These are phyloP conservation scores for Antechinus flavipes DNA, from an alignment of 2,113 vertebrate species.

Conservation along the genomic window DNA sequence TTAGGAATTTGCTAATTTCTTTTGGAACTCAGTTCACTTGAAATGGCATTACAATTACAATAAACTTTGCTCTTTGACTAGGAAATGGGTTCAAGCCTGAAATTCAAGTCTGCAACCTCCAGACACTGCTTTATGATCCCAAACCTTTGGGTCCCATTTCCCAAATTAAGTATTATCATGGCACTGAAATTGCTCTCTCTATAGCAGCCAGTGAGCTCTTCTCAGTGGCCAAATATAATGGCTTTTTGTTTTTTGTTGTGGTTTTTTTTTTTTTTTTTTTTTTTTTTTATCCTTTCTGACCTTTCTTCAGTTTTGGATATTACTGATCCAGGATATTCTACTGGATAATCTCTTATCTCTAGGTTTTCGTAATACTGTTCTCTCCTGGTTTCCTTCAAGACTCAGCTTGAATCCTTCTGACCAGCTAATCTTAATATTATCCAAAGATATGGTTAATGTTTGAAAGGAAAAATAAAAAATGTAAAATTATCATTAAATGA, in stretches of 20 bases:
- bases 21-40: no score
- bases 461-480: background rate
- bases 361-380: background rate
- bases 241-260: background rate
- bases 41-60: no score
- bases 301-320: background rate
- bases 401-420: background rate
- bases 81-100: no score
- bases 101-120: no score
- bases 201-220: background rate
- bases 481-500: background rate
- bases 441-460: background rate
- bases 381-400: background rate
- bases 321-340: background rate
- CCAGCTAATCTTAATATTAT: background rate
- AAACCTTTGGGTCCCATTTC: no score
- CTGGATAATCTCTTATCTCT: background rate
- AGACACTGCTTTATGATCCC: no score
- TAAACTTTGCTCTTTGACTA: no score
- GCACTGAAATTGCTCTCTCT: background rate
- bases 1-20: no score
- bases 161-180: background rate
- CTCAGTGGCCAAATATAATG: background rate
- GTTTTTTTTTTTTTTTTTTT: background rate
- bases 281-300: background rate